Conservation (phyloP, 92 coral and sea anemone species). For the Isaurus tuberculatus region DNA sequence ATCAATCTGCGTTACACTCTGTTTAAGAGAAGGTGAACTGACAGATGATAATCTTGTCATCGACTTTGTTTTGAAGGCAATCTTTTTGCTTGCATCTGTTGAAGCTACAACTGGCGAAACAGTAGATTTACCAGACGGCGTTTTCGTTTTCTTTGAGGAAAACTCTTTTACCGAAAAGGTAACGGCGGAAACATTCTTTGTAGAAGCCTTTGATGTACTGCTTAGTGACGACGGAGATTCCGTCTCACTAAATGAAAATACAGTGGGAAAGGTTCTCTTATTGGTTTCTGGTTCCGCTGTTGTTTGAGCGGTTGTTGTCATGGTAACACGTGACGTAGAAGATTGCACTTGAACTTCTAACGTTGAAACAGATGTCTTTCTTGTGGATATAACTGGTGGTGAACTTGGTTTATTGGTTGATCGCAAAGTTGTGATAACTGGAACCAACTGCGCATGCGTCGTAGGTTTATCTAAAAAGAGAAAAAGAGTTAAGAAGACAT, state of each 20-base stretch:
- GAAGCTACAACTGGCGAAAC: not conserved
- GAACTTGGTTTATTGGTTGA: not conserved
- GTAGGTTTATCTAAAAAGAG: slow-evolving; percentile 20
- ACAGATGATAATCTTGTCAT: not conserved
- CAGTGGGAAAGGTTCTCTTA: not conserved
- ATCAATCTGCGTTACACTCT: not conserved
- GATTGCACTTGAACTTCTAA: not conserved
- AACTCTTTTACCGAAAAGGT: not conserved
- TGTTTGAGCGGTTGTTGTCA: not conserved
- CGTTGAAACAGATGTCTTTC: not conserved
- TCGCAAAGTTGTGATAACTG: not conserved
- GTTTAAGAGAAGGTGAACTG: no score
- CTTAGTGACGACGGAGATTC: not conserved
- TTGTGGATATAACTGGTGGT: not conserved
- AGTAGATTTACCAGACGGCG: not conserved
- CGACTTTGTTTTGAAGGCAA: not conserved
- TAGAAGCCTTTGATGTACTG: not conserved
- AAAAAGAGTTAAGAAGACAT: not conserved
- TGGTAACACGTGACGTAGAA: not conserved
- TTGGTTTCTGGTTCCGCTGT: not conserved
- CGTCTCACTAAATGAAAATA: not conserved
- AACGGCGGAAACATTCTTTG: not conserved
- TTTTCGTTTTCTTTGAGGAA: not conserved
- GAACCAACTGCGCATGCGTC: slow-evolving; percentile 8
- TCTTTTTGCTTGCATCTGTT: not conserved